Conservation (phyloP, 1,140 invertebrate species). For the Formica selysi region DNA sequence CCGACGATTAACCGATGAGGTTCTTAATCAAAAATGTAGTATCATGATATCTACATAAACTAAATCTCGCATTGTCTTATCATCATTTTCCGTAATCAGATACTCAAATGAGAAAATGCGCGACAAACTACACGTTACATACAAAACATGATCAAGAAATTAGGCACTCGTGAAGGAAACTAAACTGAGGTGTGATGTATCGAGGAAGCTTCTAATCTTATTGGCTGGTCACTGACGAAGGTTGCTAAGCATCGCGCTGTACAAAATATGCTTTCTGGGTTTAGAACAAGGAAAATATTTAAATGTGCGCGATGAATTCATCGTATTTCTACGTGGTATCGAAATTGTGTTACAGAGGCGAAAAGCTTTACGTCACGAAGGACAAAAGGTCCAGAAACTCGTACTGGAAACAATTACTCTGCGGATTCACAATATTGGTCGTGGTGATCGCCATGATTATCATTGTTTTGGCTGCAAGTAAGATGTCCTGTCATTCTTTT, state of each 20-base stretch:
- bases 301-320: not conserved
- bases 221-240: conserved; percentile 69
- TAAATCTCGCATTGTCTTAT: not conserved
- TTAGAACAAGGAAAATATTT: conserved; percentile 62
- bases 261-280: conserved; percentile 74
- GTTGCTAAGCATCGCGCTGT: conserved; percentile 70
- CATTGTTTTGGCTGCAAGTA: conserved; percentile 91
- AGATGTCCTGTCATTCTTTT: conserved; percentile 73
- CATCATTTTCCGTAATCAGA: not conserved
- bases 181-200: conserved; percentile 63
- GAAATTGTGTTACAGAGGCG: conserved; percentile 89
- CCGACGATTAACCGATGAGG: not conserved
- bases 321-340: conserved; percentile 48
- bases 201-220: conserved; percentile 75
- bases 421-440: conserved; percentile 88
- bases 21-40: conserved; percentile 27
- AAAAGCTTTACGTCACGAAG: conserved; percentile 93
- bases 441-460: conserved; percentile 89
- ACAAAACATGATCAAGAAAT: conserved; percentile 20
- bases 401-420: conserved; percentile 89
- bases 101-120: conserved; percentile 11
- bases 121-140: not conserved
- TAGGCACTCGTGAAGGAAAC: conserved; percentile 31
- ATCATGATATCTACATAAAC: not conserved
- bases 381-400: conserved; percentile 91